Evolutionary conservation across 2,113 vertebrate species (phyloP).

Genomic region (Laticauda laticaudata): DNA sequence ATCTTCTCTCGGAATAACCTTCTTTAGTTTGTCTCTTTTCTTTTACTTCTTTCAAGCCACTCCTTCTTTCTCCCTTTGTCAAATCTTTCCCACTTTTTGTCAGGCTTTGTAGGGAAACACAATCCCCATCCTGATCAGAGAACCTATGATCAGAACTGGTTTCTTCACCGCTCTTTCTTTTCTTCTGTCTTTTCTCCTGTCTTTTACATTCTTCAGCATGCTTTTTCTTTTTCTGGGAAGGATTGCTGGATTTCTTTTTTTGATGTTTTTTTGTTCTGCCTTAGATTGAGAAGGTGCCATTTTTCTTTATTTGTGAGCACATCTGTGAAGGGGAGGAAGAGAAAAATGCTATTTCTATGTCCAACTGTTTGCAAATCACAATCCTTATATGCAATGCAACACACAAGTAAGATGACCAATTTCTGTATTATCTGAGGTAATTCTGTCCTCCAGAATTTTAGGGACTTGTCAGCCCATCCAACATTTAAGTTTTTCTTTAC

Average conservation of each 20-base stretch:
- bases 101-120: not conserved
- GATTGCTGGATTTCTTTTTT: constrained; percentile 35
- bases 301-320: not conserved
- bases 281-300: constrained; percentile 42
- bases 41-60: not conserved
- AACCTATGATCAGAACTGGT: constrained; percentile 15
- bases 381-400: not conserved
- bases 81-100: constrained; percentile 28
- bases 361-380: not conserved
- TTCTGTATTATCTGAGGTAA: not conserved
- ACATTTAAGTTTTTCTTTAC: not conserved
- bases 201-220: not conserved
- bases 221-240: constrained; percentile 23
- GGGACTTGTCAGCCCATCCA: not conserved
- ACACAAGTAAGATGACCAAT: not conserved
- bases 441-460: not conserved
- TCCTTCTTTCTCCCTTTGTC: constrained; percentile 25
- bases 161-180: constrained; percentile 9
- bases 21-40: constrained; percentile 21
- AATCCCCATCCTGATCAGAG: constrained; percentile 14
- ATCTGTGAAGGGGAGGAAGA: not conserved
- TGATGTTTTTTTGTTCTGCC: not conserved
- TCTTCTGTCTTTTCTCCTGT: accelerated
- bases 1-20: not conserved
- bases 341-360: not conserved